Base-by-base conservation (phyloP, 2,888 invertebrate species). In the Limnephilus rhombicus region DNA sequence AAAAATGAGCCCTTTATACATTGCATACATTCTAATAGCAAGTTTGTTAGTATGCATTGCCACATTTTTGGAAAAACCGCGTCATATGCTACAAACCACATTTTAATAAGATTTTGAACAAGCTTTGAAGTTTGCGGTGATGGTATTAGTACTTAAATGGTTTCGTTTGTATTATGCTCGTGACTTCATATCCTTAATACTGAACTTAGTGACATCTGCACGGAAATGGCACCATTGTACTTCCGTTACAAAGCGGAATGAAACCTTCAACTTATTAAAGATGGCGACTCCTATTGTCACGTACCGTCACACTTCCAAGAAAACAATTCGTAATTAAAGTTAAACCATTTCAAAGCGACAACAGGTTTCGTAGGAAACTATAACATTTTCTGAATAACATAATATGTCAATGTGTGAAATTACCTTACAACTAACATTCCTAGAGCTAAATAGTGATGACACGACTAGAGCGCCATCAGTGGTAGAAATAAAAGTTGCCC, bases 181-280 rank as follows among this genome's bases (percentile, higher is more conserved):
- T 68, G 68, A 24, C 68, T 68, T 7, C 68, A 68, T 24, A 24
- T 68, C 68, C 68, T 68, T n/a, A 37, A 41, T 41, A 45, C 41
- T 85, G 41, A 34, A 85, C 85, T 41, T 34, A 41, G 18, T 41
- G 85, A 37, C 82, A 37, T 37, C 82, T 82, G 34, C 82, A 83
- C 85, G 85, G 85, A 85, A 85, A 41, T 85, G 85, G 24, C 37
- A 45, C 85, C 85, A 41, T 85, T 37, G 45, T 85, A 41, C 45
- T 85, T 85, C 37, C 37, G 85, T 85, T n/a, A 85, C 85, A 85
- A 85, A 85, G 85, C 85, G 85, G n/a, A 85, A 85, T 85, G 85
- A 85, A 85, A 85, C 85, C 45, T 85, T 41, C 45, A n/a, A 41
- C 85, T 24, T 85, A 85, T 45, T 85, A 41, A 45, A 85, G 45